Conservation (phyloP, 1,140 invertebrate species). For the Drosophila aff. region DNA sequence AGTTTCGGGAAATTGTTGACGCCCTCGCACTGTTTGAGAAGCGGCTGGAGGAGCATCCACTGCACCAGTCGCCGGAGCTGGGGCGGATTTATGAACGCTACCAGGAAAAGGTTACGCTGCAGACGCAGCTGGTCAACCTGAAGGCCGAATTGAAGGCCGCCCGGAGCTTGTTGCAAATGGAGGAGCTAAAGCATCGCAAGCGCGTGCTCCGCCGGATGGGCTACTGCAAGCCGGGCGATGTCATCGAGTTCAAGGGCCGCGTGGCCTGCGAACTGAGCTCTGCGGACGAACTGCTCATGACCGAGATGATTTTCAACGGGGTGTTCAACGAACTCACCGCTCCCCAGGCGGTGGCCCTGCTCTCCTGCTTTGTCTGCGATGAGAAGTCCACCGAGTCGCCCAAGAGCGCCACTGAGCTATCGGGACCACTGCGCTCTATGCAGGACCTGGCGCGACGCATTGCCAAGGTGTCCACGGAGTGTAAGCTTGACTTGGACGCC, state of each 20-base stretch:
- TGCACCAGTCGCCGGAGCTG: constrained; percentile 91
- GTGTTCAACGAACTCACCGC: constrained; percentile 95
- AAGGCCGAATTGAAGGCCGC: constrained; percentile 94
- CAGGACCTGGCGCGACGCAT: constrained; percentile 95
- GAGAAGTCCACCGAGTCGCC: constrained; percentile 95
- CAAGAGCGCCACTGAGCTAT: constrained; percentile 94
- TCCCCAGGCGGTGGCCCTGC: constrained; percentile 93
- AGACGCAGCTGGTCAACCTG: constrained; percentile 87
- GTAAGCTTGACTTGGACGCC: constrained; percentile 95
- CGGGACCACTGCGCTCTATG: constrained; percentile 86
- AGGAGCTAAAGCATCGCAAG: constrained; percentile 98
- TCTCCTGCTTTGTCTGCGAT: constrained; percentile 99
- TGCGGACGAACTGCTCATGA: constrained; percentile 98
- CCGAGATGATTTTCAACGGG: constrained; percentile 99
- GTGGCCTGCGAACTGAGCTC: constrained; percentile 99
- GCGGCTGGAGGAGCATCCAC: constrained; percentile 92
- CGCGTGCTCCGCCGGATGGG: constrained; percentile 95
- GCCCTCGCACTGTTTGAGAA: constrained; percentile 94
- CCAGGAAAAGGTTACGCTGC: constrained; percentile 90
- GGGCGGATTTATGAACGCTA: constrained; percentile 91
- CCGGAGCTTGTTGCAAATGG: constrained; percentile 97
- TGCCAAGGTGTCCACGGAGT: constrained; percentile 96
- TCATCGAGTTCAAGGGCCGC: constrained; percentile 98
- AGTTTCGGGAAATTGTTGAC: constrained; percentile 92
- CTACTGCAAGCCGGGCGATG: constrained; percentile 96